These are phyloP conservation scores for Petromus typicus DNA, from an alignment of 2,113 vertebrate genomes.

Conservation along the genomic window DNA sequence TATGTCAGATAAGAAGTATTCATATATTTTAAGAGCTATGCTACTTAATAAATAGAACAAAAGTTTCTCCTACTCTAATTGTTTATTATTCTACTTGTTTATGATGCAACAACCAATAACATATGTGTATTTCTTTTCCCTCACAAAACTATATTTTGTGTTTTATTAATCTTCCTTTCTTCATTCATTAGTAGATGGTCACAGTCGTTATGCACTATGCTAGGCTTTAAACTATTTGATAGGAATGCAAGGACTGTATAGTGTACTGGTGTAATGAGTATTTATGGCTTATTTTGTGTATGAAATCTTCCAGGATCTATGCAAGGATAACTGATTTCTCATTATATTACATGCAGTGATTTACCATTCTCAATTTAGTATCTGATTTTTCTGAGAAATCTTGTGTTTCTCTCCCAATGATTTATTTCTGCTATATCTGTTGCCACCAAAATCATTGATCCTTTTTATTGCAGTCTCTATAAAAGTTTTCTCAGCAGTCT, in stretches of 20 bases:
- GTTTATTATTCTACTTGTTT: not conserved
- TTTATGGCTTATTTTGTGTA: not conserved
- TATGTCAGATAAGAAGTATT: not conserved
- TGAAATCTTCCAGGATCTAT: not conserved
- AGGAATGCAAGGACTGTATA: not conserved
- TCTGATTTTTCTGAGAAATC: conserved; percentile 17
- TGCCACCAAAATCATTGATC: not conserved
- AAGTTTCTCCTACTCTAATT: not conserved
- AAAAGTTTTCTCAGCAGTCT: not conserved
- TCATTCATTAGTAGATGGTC: not conserved
- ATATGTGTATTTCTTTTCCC: not conserved
- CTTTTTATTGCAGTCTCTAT: not conserved
- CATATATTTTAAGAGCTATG: not conserved
- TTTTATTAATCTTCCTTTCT: not conserved
- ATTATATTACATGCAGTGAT: not conserved
- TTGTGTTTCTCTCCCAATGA: not conserved
- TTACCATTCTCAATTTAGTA: not conserved
- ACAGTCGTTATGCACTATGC: not conserved
- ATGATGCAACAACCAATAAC: not conserved
- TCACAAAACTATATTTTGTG: not conserved
- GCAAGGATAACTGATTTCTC: not conserved
- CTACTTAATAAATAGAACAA: not conserved
- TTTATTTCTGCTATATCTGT: not conserved
- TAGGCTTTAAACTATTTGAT: not conserved
- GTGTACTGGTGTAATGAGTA: not conserved